These are phyloP conservation scores for Girardinichthys multiradiatus DNA, from an alignment of 2,113 vertebrate species.

Conservation along the genomic window DNA sequence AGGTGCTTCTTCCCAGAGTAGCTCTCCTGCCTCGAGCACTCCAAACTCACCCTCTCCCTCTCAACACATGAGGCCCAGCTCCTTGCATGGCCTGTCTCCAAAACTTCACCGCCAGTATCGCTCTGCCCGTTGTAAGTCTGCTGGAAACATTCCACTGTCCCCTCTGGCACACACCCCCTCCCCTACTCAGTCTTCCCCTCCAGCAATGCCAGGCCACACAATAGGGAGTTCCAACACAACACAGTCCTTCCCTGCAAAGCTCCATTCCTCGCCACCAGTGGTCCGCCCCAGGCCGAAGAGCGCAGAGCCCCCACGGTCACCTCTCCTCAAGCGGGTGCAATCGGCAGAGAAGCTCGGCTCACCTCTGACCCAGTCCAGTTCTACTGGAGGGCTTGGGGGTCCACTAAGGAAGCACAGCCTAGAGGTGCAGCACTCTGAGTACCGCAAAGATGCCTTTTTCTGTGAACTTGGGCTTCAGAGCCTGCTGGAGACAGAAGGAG, in stretches of 20 bases:
- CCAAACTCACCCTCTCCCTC: conserved; percentile 91
- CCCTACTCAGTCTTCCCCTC: conserved; percentile 89
- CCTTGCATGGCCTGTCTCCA: conserved; percentile 90
- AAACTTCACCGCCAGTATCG: conserved; percentile 94
- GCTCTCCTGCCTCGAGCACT: conserved; percentile 91
- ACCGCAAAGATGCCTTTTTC: conserved; percentile 88
- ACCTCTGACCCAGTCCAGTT: conserved; percentile 80
- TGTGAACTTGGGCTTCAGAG: conserved; percentile 89
- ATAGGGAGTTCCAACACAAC: conserved; percentile 91
- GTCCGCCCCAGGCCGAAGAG: conserved; percentile 90
- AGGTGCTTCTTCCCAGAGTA: conserved; percentile 91
- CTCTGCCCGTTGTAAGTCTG: conserved; percentile 92
- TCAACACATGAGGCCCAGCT: conserved; percentile 92
- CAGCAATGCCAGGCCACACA: conserved; percentile 85
- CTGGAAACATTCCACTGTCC: conserved; percentile 91
- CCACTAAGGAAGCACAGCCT: conserved; percentile 87
- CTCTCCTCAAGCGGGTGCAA: conserved; percentile 90
- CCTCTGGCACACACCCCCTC: conserved; percentile 92
- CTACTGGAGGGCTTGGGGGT: conserved; percentile 74
- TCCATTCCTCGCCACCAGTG: conserved; percentile 89
- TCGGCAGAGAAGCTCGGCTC: conserved; percentile 90
- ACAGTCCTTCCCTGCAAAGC: conserved; percentile 89
- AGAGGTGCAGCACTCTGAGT: conserved; percentile 86
- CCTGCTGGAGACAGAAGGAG: conserved; percentile 87
- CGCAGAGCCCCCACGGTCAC: conserved; percentile 88